These are phyloP conservation scores for Aurelia sp. DNA, from an alignment of 30 jellyfish, hydroid and myxozoan genomes.

Conservation along the genomic window DNA sequence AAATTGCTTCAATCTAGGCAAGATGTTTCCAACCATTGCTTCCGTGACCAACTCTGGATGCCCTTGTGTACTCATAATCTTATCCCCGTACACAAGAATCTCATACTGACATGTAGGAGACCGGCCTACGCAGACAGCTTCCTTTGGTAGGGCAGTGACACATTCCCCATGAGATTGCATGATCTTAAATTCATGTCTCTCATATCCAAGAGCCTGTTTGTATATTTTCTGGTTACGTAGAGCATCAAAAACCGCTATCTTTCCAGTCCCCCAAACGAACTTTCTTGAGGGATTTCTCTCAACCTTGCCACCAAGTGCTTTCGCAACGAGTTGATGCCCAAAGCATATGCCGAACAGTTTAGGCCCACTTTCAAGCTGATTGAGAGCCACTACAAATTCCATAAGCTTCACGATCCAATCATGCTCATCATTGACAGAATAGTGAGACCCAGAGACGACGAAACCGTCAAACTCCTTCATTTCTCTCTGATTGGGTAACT, in stretches of 20 bases:
- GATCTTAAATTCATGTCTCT: slow-evolving; percentile 10
- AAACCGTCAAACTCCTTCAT: slow-evolving; percentile 52
- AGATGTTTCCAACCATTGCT: slow-evolving; percentile 38
- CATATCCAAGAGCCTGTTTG: slow-evolving; percentile 8
- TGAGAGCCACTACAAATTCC: slow-evolving; percentile 37
- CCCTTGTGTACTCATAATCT: slow-evolving; percentile 57
- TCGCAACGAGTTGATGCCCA: slow-evolving; percentile 91
- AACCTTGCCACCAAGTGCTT: slow-evolving; percentile 89
- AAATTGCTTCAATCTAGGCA: slow-evolving; percentile 35
- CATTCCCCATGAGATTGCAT: slow-evolving; percentile 81
- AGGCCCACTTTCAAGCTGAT: slow-evolving; percentile 12
- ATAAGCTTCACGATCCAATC: slow-evolving; percentile 71
- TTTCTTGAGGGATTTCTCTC: slow-evolving; percentile 45
- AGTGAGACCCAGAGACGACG: slow-evolving; percentile 83
- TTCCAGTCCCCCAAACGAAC: slow-evolving; percentile 65
- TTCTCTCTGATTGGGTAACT: slow-evolving; percentile 43
- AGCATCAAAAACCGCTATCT: slow-evolving; percentile 23
- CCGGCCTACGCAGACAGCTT: slow-evolving; percentile 40
- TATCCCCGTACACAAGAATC: slow-evolving; percentile 46
- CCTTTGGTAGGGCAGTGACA: slow-evolving; percentile 49
- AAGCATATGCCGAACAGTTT: slow-evolving; percentile 85
- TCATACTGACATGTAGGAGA: slow-evolving; percentile 62
- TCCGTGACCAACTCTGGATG: slow-evolving; percentile 72
- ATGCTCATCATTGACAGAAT: slow-evolving; percentile 79
- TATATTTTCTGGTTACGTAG: background rate